phyloP scores from a whole-genome alignment of 2,797 vertebrate species.

The Merluccius polli region DNA sequence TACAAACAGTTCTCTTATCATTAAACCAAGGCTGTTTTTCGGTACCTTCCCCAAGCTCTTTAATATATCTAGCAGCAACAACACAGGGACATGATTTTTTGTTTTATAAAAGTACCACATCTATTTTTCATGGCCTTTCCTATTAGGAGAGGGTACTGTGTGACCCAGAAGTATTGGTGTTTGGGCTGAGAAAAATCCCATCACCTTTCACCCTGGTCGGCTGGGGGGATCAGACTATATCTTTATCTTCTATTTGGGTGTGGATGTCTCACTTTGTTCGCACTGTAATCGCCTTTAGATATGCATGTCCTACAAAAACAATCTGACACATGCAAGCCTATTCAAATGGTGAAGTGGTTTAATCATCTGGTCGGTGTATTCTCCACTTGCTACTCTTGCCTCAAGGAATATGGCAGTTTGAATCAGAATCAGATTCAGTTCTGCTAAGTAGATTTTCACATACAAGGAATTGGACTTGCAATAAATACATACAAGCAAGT shows the following conservation, averaged over 20 bases:
- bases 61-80: slow-evolving; percentile 45
- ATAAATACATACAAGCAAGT: neutral
- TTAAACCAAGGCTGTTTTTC: slow-evolving; percentile 21
- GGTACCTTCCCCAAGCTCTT: slow-evolving; percentile 13
- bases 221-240: neutral
- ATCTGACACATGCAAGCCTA: neutral
- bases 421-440: neutral
- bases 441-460: neutral
- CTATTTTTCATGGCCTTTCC: slow-evolving; percentile 51
- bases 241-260: neutral
- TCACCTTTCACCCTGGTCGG: neutral
- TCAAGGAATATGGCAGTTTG: neutral
- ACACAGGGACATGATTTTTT: slow-evolving; percentile 52
- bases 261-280: neutral
- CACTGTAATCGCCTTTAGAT: neutral
- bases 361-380: neutral
- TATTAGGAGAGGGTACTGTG: slow-evolving; percentile 20
- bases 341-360: neutral
- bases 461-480: neutral
- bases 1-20: slow-evolving; percentile 7
- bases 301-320: neutral
- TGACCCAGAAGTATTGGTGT: slow-evolving; percentile 48
- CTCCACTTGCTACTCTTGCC: neutral
- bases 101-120: slow-evolving; percentile 21
- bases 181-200: slow-evolving; percentile 24